These are phyloP conservation scores for Cirrhinus mrigala DNA, from an alignment of 2,797 vertebrate genomes.

Conservation along the genomic window DNA sequence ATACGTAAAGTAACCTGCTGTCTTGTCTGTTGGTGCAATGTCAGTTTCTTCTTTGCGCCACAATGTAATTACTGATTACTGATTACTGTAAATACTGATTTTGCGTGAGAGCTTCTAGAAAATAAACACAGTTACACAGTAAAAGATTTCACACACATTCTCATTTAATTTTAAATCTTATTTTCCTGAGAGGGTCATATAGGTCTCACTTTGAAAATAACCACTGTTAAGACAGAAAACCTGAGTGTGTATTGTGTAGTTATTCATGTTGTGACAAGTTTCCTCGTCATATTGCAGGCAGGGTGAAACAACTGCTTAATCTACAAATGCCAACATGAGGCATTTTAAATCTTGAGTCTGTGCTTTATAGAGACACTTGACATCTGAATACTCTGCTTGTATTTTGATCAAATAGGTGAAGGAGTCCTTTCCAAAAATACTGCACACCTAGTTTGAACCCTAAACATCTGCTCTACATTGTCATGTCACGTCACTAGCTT, in stretches of 20 bases:
- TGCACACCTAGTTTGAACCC: background rate
- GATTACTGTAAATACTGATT: no score
- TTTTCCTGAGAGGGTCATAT: conserved; percentile 56
- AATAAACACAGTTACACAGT: background rate
- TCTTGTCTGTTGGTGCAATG: no score
- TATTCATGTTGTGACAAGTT: background rate
- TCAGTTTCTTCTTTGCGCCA: no score
- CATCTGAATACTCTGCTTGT: background rate
- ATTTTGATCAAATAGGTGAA: background rate
- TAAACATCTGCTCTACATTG: background rate
- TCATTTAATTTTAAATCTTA: conserved; percentile 4
- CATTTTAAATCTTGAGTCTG: background rate
- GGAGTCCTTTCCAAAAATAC: background rate
- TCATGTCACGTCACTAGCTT: background rate
- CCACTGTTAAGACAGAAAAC: conserved; percentile 31
- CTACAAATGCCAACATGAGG: conserved; percentile 1
- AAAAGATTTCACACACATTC: background rate
- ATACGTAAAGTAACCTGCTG: no score
- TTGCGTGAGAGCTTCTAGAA: no score
- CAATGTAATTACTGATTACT: no score
- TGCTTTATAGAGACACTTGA: background rate
- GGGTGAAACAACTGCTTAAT: background rate
- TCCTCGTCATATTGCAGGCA: background rate
- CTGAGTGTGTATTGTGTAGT: conserved; percentile 6
- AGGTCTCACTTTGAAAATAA: conserved; percentile 4